These are phyloP conservation scores for Actinopyga echinites DNA, from an alignment of 53 echinoderm and acorn worm genomes.

Conservation along the genomic window DNA sequence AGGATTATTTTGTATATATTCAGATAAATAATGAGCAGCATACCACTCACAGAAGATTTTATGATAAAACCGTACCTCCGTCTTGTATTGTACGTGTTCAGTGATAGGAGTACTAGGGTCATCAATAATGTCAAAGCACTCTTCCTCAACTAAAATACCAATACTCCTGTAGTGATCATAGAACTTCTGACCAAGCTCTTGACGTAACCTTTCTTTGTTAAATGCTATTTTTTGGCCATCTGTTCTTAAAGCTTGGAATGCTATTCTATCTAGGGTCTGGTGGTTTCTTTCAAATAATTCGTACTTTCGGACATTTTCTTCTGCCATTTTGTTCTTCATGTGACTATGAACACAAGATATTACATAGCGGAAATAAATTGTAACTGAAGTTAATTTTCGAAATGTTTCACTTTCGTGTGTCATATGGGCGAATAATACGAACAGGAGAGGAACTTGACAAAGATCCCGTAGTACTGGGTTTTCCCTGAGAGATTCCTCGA, in stretches of 20 bases:
- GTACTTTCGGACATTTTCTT: neutral
- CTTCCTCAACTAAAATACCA: constrained; percentile 23
- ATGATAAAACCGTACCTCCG: no score
- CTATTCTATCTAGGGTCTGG: neutral
- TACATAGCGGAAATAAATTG: constrained; percentile 11
- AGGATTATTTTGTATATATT: no score
- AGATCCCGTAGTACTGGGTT: neutral
- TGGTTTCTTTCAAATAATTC: neutral
- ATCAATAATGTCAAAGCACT: neutral
- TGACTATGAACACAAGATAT: constrained; percentile 30
- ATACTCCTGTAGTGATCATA: neutral
- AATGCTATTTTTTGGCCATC: neutral
- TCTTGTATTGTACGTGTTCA: no score
- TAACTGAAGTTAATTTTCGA: neutral
- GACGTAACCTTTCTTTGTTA: neutral
- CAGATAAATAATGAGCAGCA: no score
- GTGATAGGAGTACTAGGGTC: no score
- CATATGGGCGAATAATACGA: constrained; percentile 33
- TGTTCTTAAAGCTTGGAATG: neutral
- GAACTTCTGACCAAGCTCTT: neutral
- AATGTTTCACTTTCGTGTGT: constrained; percentile 8
- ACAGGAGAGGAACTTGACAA: constrained; percentile 28
- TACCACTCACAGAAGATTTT: no score
- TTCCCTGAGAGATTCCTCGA: neutral
- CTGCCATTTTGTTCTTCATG: constrained; percentile 11